Evolutionary conservation across 2,888 invertebrate species (phyloP).

Genomic region (Nephrocerus scutellatus): DNA sequence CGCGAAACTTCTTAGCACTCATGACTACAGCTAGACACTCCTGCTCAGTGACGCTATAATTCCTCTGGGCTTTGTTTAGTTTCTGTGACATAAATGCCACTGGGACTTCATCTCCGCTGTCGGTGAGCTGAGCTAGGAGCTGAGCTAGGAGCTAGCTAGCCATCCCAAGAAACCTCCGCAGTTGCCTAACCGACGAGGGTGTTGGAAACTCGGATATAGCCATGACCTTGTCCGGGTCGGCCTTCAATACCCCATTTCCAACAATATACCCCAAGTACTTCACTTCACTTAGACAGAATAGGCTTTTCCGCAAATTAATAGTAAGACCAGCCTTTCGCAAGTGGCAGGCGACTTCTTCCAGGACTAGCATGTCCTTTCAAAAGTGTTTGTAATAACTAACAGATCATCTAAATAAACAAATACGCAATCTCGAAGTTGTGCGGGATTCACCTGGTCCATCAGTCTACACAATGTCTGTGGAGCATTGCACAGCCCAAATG

Average conservation of each 20-base stretch:
- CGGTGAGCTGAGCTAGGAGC: no score
- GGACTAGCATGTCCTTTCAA: constrained; percentile 4
- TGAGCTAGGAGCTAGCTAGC: no score
- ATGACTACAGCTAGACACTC: no score
- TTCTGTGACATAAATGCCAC: no score
- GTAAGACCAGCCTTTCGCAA: constrained; percentile 16
- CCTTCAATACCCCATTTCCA: constrained; percentile 17
- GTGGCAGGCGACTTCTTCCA: constrained; percentile 2
- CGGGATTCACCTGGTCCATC: constrained; percentile 16
- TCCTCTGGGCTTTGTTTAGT: no score
- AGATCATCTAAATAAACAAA: constrained; percentile 19
- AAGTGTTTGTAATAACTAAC: constrained; percentile 11
- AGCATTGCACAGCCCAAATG: constrained; percentile 17
- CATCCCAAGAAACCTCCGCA: constrained; percentile 19
- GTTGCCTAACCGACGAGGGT: constrained; percentile 14
- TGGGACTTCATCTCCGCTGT: no score
- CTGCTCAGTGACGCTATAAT: no score
- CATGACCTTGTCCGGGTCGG: constrained; percentile 17
- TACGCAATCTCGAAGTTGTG: constrained; percentile 12
- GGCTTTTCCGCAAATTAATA: constrained; percentile 16
- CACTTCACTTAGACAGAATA: constrained; percentile 18
- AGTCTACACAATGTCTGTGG: constrained; percentile 16
- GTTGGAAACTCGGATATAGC: constrained; percentile 17
- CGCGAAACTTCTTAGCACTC: no score
- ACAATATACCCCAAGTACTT: constrained; percentile 20